These are phyloP conservation scores for Stenodera caucasica DNA, from an alignment of 2,888 invertebrate species.

Conservation along the genomic window DNA sequence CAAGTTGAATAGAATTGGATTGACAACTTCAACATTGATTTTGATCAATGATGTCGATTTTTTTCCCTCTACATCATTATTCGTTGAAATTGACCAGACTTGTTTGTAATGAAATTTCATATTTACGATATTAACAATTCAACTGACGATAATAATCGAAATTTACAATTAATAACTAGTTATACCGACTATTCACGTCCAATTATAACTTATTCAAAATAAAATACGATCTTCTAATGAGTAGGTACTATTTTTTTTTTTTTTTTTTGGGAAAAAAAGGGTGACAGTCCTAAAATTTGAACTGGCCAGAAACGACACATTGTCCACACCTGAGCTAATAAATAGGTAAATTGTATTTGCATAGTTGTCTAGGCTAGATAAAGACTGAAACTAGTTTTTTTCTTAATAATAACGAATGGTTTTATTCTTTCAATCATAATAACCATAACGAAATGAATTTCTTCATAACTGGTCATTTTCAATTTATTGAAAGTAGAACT, in stretches of 20 bases:
- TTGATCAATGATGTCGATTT: neutral
- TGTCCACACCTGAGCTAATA: conserved; percentile 30
- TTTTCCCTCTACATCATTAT: too few relatives aligned
- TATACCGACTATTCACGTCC: conserved; percentile 1
- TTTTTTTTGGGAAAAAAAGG: neutral
- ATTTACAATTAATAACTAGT: conserved; percentile 23
- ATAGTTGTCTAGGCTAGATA: conserved; percentile 27
- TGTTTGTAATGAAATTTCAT: conserved; percentile 16
- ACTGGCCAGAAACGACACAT: conserved; percentile 7
- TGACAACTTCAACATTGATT: neutral
- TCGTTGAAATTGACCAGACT: neutral
- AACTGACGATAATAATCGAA: conserved; percentile 17
- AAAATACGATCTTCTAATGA: conserved; percentile 27
- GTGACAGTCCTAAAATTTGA: conserved; percentile 5
- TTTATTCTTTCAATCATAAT: neutral
- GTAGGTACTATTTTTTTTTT: conserved; percentile 11
- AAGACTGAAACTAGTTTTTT: conserved; percentile 5
- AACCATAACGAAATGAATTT: conserved; percentile 23
- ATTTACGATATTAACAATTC: conserved; percentile 13
- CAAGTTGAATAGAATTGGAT: neutral
- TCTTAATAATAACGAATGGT: conserved; percentile 4
- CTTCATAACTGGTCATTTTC: conserved; percentile 16
- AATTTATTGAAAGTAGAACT: conserved; percentile 5
- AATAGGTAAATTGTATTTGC: conserved; percentile 29
- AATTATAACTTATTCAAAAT: conserved; percentile 15